A percentile compares a stretch with the other conserved stretches of the same genome.
These are phyloP conservation scores for Glaucopsyche alexis DNA, from an alignment of 2,888 invertebrate genomes.

Conservation along the genomic window DNA sequence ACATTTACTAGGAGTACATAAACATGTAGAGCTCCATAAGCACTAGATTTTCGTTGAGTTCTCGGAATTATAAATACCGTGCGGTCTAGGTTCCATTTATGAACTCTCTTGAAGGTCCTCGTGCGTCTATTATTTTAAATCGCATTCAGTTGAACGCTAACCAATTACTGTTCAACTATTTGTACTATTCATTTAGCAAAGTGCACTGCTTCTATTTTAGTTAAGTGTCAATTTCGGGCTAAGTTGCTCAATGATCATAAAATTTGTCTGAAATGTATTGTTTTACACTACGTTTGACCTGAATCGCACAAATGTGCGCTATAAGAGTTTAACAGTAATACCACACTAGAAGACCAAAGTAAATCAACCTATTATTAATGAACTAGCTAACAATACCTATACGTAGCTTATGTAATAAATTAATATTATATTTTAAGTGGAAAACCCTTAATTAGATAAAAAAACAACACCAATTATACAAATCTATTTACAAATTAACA, in stretches of 20 bases:
- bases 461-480: too few relatives aligned
- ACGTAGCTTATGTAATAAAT: background rate
- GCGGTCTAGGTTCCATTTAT: constrained; percentile 39
- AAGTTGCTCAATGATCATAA: constrained; percentile 41
- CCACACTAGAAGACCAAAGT: background rate
- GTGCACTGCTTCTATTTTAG: constrained; percentile 42
- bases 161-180: constrained; percentile 43
- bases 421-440: too few relatives aligned
- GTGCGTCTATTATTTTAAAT: constrained; percentile 41
- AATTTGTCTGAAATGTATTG: constrained; percentile 40
- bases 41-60: constrained; percentile 53
- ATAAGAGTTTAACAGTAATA: constrained; percentile 27
- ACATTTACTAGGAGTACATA: constrained; percentile 68
- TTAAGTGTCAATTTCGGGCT: constrained; percentile 39
- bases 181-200: constrained; percentile 42
- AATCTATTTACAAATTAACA: too few relatives aligned
- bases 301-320: constrained; percentile 41
- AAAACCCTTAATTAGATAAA: too few relatives aligned
- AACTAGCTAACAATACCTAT: background rate
- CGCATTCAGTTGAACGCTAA: constrained; percentile 41
- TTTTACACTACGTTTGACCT: constrained; percentile 41
- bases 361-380: background rate
- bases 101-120: constrained; percentile 41
- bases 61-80: constrained; percentile 33
- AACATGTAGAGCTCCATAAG: constrained; percentile 50